Evolutionary conservation across 2,888 invertebrate species (phyloP).

Genomic region (Nematopogon swammerdamellus): DNA sequence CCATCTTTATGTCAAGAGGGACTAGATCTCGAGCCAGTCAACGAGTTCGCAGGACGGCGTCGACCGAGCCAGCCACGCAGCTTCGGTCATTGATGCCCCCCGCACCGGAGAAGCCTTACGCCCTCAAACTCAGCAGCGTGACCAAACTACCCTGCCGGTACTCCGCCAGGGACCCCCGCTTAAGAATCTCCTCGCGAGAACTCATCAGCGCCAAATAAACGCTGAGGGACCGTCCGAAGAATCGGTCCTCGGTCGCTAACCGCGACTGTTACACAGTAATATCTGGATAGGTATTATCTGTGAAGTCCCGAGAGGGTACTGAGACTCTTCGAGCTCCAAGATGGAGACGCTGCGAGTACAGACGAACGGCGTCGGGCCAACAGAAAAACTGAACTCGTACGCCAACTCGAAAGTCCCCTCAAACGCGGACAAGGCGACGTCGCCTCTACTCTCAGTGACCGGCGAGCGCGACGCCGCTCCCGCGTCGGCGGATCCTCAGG

Average conservation of each 20-base stretch:
- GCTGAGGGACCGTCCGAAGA: background rate
- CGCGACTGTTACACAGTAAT: too few species aligned
- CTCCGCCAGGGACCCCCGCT: slow-evolving; percentile 58
- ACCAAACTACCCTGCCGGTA: slow-evolving; percentile 44
- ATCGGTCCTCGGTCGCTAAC: too few species aligned
- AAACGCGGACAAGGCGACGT: slow-evolving; percentile 49
- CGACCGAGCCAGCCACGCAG: slow-evolving; percentile 43
- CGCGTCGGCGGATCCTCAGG: background rate
- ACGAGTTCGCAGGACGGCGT: background rate
- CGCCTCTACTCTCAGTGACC: slow-evolving; percentile 31
- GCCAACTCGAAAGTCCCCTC: slow-evolving; percentile 37
- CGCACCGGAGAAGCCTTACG: slow-evolving; percentile 48
- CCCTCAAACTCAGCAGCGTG: slow-evolving; percentile 44
- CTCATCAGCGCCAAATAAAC: slow-evolving; percentile 18
- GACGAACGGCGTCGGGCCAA: slow-evolving; percentile 46
- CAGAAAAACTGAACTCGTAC: slow-evolving; percentile 35
- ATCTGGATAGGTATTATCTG: too few species aligned
- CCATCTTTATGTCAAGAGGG: slow-evolving; percentile 43
- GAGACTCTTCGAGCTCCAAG: slow-evolving; percentile 15
- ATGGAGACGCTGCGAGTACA: slow-evolving; percentile 44
- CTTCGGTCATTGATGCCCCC: slow-evolving; percentile 55
- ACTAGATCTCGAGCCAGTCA: background rate
- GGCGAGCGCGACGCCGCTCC: slow-evolving; percentile 23
- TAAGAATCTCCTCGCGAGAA: slow-evolving; percentile 56
- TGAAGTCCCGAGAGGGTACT: too few species aligned